Evolutionary conservation across 2,113 vertebrate genomes (phyloP).

Genomic region (Penelope pileata): DNA sequence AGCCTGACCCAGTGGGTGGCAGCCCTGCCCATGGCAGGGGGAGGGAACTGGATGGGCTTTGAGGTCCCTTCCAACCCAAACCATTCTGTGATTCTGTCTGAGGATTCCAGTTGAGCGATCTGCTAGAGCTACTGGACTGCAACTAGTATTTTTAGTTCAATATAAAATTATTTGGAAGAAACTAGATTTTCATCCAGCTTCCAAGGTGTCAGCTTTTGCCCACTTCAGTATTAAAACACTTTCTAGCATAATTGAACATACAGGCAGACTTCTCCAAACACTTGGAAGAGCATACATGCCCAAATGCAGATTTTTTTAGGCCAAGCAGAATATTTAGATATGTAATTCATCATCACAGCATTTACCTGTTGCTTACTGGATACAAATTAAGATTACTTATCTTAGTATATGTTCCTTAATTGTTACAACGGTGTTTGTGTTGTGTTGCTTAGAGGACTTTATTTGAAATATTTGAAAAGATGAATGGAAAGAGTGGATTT

Average conservation of each 20-base stretch:
- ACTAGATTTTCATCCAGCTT: neutral
- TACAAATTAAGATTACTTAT: neutral
- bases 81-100: too few relatives aligned
- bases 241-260: neutral
- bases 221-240: neutral
- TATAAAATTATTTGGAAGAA: neutral
- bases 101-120: neutral
- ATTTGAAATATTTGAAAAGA: neutral
- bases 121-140: neutral
- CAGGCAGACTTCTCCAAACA: neutral
- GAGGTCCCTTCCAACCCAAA: too few relatives aligned
- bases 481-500: neutral
- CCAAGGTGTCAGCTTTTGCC: neutral
- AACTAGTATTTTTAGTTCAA: neutral
- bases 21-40: too few relatives aligned
- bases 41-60: too few relatives aligned
- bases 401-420: neutral
- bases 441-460: neutral
- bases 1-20: too few relatives aligned
- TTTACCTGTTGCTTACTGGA: neutral
- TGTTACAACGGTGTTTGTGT: neutral
- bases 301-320: neutral
- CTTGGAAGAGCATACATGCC: neutral
- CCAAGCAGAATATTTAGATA: neutral
- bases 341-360: neutral